Conservation (phyloP, 2,888 invertebrate species). For the Lypha dubia region DNA sequence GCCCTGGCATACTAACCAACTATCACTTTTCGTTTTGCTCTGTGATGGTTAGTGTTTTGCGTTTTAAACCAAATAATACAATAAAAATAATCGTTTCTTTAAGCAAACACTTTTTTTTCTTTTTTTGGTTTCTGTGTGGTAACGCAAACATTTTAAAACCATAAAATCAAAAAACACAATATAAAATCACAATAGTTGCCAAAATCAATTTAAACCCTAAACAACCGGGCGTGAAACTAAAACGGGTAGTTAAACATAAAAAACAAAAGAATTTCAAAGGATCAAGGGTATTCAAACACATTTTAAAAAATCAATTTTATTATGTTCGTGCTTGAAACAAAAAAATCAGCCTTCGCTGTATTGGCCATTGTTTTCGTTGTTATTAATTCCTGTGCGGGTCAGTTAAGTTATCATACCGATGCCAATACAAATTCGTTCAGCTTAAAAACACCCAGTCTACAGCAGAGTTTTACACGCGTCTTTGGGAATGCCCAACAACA, state of each 20-base stretch:
- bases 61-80: neutral
- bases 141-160: conserved; percentile 36
- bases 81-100: conserved; percentile 8
- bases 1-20: conserved; percentile 67
- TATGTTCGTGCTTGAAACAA: conserved; percentile 61
- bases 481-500: conserved; percentile 77
- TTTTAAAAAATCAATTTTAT: conserved; percentile 2
- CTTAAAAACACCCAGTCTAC: conserved; percentile 81
- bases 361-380: conserved; percentile 69
- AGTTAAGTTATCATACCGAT: conserved; percentile 81
- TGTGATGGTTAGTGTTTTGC: neutral
- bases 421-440: conserved; percentile 82
- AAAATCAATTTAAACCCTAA: conserved; percentile 63
- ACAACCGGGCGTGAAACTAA: conserved; percentile 25
- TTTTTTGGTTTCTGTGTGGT: neutral
- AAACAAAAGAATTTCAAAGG: conserved; percentile 5
- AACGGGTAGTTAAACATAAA: neutral
- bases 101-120: no score
- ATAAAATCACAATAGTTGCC: conserved; percentile 67
- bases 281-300: neutral
- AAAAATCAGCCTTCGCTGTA: conserved; percentile 68
- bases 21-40: conserved; percentile 31
- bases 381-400: conserved; percentile 74
- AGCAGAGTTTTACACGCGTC: conserved; percentile 82
- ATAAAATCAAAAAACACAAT: conserved; percentile 62